Evolutionary conservation across 1,140 invertebrate species (phyloP), one percentile per base, ranked within the genome.

Genomic region (Bombus haemorrhoidalis): DNA sequence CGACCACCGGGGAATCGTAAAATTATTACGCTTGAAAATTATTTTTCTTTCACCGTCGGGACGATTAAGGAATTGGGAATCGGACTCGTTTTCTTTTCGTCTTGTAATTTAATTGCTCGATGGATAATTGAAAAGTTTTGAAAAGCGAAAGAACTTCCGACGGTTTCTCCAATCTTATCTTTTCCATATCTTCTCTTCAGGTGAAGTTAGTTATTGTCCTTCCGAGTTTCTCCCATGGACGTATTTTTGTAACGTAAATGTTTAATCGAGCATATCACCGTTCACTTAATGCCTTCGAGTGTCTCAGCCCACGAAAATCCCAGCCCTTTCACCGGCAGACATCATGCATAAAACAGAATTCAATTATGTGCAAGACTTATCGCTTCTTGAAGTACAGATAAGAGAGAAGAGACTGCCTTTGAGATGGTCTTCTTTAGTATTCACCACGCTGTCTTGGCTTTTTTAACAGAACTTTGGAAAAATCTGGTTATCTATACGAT

Each of bases 351-450:
- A 80, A 72, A 68, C 66, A 43, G 32, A 53, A 85, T 80, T 85
- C 83, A 85, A 85, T 85, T 85, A 84, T 85, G 47, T 12, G 47
- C 37, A 68, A 80, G 68, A 85, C 53, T 85, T 85, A 85, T 85
- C 83, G 83, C 69, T 80, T 77, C 34, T n/a, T n/a, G 69, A 37
- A 53, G 57, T 32, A 32, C 66, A 72, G 77, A 85, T 85, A 73
- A 39, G 34, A 64, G 53, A 37, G 28, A n/a, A 8, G 12, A 39
- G 57, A 28, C 68, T 57, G 68, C 57, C 77, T 66, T 66, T 80
- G 62, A 73, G 53, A 72, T 37, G 83, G 39, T 13, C 39, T n/a
- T n/a, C 75, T 34, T 73, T 73, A 5, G 18, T 64, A 80, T 85
- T 80, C 83, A 53, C 68, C 37, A 53, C 75, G 37, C 68, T 64